Evolutionary conservation across 2,797 vertebrate species (phyloP).

Genomic region (Lemur catta): DNA sequence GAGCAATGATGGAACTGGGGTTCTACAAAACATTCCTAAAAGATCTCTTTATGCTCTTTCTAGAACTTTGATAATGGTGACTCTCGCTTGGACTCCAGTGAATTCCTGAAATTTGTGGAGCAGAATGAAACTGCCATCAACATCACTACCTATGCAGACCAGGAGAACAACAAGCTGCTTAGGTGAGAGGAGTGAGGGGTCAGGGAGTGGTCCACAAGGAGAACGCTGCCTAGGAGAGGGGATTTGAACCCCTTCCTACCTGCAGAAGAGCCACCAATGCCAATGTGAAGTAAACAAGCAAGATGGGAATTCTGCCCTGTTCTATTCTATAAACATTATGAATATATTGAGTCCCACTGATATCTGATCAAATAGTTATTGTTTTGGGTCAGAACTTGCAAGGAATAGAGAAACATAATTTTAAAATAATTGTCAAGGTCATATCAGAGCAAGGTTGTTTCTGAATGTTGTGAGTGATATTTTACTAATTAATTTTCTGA

Average conservation of each 20-base stretch:
- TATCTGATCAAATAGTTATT: conserved; percentile 5
- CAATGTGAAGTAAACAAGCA: background rate
- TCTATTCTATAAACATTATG: background rate
- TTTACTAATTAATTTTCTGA: conserved; percentile 3
- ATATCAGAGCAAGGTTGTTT: background rate
- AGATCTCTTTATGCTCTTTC: background rate
- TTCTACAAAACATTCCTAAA: background rate
- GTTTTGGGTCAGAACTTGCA: conserved; percentile 17
- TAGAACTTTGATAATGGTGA: conserved; percentile 96
- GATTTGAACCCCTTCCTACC: background rate
- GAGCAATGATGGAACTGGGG: background rate
- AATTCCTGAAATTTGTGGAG: conserved; percentile 97
- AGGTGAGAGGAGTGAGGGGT: conserved; percentile 83
- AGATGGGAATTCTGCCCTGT: background rate
- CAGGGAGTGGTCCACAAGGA: fast-evolving
- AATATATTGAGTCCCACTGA: background rate
- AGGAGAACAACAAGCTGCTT: conserved; percentile 97
- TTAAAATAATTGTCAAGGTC: conserved; percentile 19
- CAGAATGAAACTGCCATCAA: conserved; percentile 95
- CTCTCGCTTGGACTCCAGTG: conserved; percentile 93
- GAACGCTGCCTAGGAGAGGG: background rate
- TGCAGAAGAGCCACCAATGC: background rate
- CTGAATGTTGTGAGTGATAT: background rate
- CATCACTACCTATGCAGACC: conserved; percentile 93
- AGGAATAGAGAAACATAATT: conserved; percentile 15